phyloP scores from a whole-genome alignment of 2,888 invertebrate genomes.

The Morpho achilles region DNA sequence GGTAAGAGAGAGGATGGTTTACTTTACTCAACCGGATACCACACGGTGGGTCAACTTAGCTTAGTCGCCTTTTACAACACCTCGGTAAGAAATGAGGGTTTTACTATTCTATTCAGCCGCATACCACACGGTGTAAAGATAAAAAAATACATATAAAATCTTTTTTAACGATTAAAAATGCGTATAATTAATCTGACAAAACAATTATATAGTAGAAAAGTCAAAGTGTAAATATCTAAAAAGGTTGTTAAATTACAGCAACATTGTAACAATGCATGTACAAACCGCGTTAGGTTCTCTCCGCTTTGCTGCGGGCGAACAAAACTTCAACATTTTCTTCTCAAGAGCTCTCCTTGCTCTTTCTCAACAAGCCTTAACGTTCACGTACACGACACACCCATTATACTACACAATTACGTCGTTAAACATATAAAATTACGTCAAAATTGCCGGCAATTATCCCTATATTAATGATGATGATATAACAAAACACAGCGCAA shows the following conservation, averaged over 20 bases:
- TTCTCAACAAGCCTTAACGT: constrained; percentile 7
- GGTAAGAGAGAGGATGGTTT: too few relatives aligned
- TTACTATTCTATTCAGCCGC: too few relatives aligned
- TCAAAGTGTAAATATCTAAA: too few relatives aligned
- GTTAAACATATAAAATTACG: constrained; percentile 5
- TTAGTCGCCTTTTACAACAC: too few relatives aligned
- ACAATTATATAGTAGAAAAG: too few relatives aligned
- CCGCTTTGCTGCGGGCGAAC: constrained; percentile 77
- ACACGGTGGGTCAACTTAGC: too few relatives aligned
- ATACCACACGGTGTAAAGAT: too few relatives aligned
- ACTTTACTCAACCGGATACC: too few relatives aligned
- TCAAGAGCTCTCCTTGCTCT: constrained; percentile 28
- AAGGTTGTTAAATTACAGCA: neutral
- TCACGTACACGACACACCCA: constrained; percentile 28
- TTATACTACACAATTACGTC: constrained; percentile 26
- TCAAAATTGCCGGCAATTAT: constrained; percentile 7
- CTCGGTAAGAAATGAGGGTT: too few relatives aligned
- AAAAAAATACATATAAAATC: too few relatives aligned
- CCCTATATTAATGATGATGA: constrained; percentile 7
- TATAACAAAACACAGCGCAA: constrained; percentile 1
- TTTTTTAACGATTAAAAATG: too few relatives aligned
- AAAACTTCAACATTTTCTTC: constrained; percentile 78
- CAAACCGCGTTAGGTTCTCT: constrained; percentile 73
- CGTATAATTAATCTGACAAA: too few relatives aligned
- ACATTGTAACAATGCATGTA: constrained; percentile 31